Percentiles rank a stretch among this genome's conserved stretches.
Conservation (phyloP, 1,140 invertebrate species). For the Telenomus remus region DNA sequence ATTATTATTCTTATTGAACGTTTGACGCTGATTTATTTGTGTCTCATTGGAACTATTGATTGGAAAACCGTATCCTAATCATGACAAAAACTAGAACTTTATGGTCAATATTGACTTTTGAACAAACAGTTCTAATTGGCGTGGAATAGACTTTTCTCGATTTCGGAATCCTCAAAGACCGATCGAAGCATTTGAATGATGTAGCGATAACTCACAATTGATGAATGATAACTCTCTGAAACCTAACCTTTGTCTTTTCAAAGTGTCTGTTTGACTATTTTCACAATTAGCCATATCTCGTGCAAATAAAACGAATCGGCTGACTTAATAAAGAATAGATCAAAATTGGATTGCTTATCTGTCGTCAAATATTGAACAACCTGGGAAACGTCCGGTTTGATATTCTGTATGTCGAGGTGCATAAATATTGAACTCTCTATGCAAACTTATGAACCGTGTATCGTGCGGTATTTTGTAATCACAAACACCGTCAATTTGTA, state of each 20-base stretch:
- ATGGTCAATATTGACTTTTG: too few species aligned
- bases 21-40: too few species aligned
- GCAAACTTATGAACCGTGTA: background rate
- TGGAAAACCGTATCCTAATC: too few species aligned
- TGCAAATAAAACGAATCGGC: constrained; percentile 19
- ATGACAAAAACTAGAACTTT: too few species aligned
- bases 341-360: constrained; percentile 32
- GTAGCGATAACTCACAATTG: too few species aligned
- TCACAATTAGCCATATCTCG: constrained; percentile 30
- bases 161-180: too few species aligned
- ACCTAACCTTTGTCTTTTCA: too few species aligned
- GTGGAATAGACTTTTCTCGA: constrained; percentile 37
- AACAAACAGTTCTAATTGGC: constrained; percentile 64
- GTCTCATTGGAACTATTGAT: too few species aligned
- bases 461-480: constrained; percentile 2
- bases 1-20: too few species aligned
- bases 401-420: background rate
- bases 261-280: constrained; percentile 24
- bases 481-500: background rate
- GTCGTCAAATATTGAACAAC: constrained; percentile 39
- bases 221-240: too few species aligned
- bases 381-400: constrained; percentile 30
- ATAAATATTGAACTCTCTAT: constrained; percentile 3
- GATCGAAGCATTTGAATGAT: constrained; percentile 1
- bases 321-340: constrained; percentile 33